These are phyloP conservation scores for Parasteatoda lunata DNA, from an alignment of 2,888 invertebrate species.

Conservation along the genomic window DNA sequence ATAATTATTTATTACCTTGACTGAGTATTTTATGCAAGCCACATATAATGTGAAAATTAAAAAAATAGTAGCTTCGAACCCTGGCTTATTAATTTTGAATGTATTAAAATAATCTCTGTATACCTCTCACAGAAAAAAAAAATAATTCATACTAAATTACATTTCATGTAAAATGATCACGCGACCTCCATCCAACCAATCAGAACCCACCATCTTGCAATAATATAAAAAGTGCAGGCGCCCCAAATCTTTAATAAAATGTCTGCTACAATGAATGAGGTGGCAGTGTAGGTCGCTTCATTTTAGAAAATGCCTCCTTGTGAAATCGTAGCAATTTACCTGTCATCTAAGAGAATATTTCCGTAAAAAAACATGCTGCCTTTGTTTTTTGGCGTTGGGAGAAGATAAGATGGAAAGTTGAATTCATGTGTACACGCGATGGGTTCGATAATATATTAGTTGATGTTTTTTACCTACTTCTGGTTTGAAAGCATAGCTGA, in stretches of 20 bases:
- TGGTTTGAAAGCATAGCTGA: too few relatives aligned
- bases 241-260: not conserved
- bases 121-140: not conserved
- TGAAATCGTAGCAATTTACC: slow-evolving; percentile 46
- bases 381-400: not conserved
- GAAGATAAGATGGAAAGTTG: not conserved
- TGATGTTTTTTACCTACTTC: too few relatives aligned
- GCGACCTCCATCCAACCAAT: not conserved
- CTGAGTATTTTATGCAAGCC: not conserved
- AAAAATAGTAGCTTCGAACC: not conserved
- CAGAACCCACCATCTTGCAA: not conserved
- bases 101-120: not conserved
- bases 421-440: not conserved
- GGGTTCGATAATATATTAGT: not conserved
- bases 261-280: not conserved
- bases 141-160: not conserved
- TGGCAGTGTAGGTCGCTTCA: slow-evolving; percentile 30
- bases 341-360: slow-evolving; percentile 22
- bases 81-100: not conserved
- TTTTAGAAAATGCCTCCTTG: slow-evolving; percentile 24
- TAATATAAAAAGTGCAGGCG: not conserved
- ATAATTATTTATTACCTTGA: not conserved
- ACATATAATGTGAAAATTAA: not conserved
- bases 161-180: not conserved
- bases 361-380: too few relatives aligned